Conservation (phyloP, 2,888 invertebrate genomes). For the Sinotaia quadrata region DNA sequence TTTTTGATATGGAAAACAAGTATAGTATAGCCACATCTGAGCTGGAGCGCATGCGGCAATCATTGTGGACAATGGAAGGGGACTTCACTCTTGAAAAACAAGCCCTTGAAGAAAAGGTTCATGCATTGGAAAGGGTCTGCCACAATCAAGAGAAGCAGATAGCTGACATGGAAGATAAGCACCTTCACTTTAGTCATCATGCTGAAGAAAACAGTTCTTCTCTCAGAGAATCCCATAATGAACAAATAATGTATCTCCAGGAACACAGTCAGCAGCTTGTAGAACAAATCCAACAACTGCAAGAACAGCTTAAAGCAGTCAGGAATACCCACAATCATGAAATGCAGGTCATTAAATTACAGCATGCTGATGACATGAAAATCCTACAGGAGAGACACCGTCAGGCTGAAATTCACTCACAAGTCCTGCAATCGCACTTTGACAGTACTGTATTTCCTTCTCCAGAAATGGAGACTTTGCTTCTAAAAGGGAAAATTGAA, state of each 20-base stretch:
- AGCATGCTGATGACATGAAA: neutral
- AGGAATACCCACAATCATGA: conserved; percentile 6
- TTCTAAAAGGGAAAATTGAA: neutral
- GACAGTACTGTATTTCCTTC: neutral
- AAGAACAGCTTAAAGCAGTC: conserved; percentile 21
- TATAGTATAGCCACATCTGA: conserved; percentile 30
- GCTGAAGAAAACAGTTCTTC: conserved; percentile 28
- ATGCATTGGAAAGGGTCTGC: conserved; percentile 31
- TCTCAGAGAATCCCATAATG: conserved; percentile 28
- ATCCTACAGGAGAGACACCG: conserved; percentile 15
- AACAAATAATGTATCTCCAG: conserved; percentile 26
- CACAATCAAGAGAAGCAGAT: conserved; percentile 26
- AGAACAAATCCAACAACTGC: conserved; percentile 24
- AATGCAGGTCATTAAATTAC: conserved; percentile 8
- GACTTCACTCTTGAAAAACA: conserved; percentile 25
- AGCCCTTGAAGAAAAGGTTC: conserved; percentile 25
- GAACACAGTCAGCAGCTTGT: conserved; percentile 24
- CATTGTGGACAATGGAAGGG: conserved; percentile 28
- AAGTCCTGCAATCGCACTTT: conserved; percentile 11
- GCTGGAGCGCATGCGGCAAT: conserved; percentile 29
- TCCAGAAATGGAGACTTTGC: neutral
- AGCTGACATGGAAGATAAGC: conserved; percentile 24
- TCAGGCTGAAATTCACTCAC: conserved; percentile 14
- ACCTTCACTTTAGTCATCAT: conserved; percentile 20
- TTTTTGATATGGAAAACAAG: conserved; percentile 42